Conservation (phyloP, 1,140 invertebrate species). For the Penaeus japonicus region DNA sequence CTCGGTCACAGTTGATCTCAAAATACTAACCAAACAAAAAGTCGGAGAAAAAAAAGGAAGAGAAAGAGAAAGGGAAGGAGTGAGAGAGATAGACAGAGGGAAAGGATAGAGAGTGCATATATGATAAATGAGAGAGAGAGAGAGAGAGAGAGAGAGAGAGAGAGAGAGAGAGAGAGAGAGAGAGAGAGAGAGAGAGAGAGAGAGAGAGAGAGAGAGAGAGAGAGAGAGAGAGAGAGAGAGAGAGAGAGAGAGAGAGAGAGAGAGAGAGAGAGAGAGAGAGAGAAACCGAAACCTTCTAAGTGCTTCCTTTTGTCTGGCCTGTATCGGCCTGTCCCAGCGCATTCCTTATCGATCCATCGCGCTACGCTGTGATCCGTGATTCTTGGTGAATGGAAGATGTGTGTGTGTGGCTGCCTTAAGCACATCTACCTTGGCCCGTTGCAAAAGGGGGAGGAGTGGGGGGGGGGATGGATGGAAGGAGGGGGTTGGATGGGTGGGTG, state of each 20-base stretch:
- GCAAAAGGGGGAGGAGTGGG: too few species aligned
- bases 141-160: neutral
- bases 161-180: constrained; percentile 2
- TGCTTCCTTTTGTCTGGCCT: neutral
- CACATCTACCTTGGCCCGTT: too few species aligned
- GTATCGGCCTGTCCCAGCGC: neutral
- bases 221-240: neutral
- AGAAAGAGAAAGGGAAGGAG: neutral
- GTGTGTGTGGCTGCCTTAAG: too few species aligned
- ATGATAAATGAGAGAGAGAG: neutral
- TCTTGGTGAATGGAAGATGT: too few species aligned
- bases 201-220: neutral
- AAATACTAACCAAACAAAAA: too few species aligned
- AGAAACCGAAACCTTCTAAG: neutral
- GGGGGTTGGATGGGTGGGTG: too few species aligned
- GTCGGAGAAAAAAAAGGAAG: neutral
- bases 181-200: neutral
- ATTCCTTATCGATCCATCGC: too few species aligned
- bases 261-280: neutral
- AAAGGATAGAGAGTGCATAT: too few species aligned
- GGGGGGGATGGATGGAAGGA: too few species aligned
- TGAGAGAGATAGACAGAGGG: neutral
- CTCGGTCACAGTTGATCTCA: too few species aligned
- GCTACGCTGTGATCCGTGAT: too few species aligned
- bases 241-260: neutral